Evolutionary conservation across 1,140 invertebrate species (phyloP).

Genomic region (Drosophila setifemur): DNA sequence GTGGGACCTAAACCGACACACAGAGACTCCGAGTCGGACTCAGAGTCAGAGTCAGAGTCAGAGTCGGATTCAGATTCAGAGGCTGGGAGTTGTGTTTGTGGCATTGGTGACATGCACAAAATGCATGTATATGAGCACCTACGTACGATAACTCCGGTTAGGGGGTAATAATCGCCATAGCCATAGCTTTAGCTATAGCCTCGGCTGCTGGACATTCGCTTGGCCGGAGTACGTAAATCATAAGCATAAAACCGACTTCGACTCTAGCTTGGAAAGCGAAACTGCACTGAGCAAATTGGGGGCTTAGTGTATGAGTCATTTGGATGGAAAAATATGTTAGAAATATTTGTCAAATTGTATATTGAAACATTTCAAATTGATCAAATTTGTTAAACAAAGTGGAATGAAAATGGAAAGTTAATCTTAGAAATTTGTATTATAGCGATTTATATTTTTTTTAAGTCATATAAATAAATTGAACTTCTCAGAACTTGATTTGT

Average conservation of each 20-base stretch:
- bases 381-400: too few species aligned
- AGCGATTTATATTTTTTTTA: too few species aligned
- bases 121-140: slow-evolving; percentile 79
- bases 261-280: slow-evolving; percentile 15
- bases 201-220: slow-evolving; percentile 44
- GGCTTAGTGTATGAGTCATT: too few species aligned
- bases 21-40: too few species aligned
- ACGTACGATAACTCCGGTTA: slow-evolving; percentile 66
- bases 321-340: too few species aligned
- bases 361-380: too few species aligned
- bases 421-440: too few species aligned
- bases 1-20: too few species aligned
- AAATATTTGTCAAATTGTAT: too few species aligned
- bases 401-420: too few species aligned
- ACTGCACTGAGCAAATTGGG: background rate
- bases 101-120: slow-evolving; percentile 77
- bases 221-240: slow-evolving; percentile 68
- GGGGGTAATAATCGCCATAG: slow-evolving; percentile 68
- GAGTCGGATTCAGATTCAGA: background rate
- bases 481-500: too few species aligned
- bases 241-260: slow-evolving; percentile 60
- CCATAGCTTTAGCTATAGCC: slow-evolving; percentile 15
- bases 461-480: too few species aligned
- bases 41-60: background rate
- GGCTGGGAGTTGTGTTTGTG: slow-evolving; percentile 33